Evolutionary conservation across 2,113 vertebrate species (phyloP).

Genomic region (Xiphias gladius): DNA sequence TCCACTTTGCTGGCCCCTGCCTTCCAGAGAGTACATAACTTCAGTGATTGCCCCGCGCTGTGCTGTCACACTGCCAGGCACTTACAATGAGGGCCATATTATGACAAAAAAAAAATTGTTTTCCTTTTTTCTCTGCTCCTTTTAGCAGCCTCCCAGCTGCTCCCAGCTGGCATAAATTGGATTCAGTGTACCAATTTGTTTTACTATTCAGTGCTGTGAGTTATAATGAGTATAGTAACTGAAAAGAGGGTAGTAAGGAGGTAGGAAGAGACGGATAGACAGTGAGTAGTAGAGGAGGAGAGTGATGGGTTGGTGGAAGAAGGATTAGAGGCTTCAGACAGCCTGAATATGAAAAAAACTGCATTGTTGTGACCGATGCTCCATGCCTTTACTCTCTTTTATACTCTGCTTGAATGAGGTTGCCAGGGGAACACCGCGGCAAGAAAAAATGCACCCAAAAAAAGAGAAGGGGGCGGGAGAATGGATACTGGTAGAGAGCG

Average conservation of each 20-base stretch:
- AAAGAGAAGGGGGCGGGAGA: slow-evolving; percentile 37
- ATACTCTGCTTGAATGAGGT: slow-evolving; percentile 82
- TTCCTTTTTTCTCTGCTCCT: slow-evolving; percentile 22
- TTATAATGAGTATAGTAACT: slow-evolving; percentile 18
- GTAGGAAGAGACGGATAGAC: slow-evolving; percentile 45
- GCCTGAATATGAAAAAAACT: slow-evolving; percentile 84
- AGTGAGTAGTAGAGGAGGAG: slow-evolving; percentile 22
- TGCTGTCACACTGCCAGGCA: slow-evolving; percentile 57
- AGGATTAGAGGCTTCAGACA: slow-evolving; percentile 70
- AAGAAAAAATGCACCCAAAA: slow-evolving; percentile 79
- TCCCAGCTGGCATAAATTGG: slow-evolving; percentile 62
- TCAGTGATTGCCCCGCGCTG: slow-evolving; percentile 50
- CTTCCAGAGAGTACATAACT: slow-evolving; percentile 26
- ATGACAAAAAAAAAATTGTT: slow-evolving; percentile 16
- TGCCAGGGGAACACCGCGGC: slow-evolving; percentile 78
- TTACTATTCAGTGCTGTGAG: slow-evolving; percentile 24
- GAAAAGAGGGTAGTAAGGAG: slow-evolving; percentile 18
- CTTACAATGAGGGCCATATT: slow-evolving; percentile 36
- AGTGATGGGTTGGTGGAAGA: slow-evolving; percentile 58
- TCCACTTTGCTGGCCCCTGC: slow-evolving; percentile 28
- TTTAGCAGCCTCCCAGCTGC: slow-evolving; percentile 1
- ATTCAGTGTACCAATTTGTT: slow-evolving; percentile 53
- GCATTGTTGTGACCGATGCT: slow-evolving; percentile 80
- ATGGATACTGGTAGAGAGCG: slow-evolving; percentile 48
- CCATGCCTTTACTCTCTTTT: slow-evolving; percentile 81